A percentile compares a stretch with the other conserved stretches of the same genome.
These are phyloP conservation scores for Potamilus streckersoni DNA, from an alignment of 1,140 invertebrate genomes.

Conservation along the genomic window DNA sequence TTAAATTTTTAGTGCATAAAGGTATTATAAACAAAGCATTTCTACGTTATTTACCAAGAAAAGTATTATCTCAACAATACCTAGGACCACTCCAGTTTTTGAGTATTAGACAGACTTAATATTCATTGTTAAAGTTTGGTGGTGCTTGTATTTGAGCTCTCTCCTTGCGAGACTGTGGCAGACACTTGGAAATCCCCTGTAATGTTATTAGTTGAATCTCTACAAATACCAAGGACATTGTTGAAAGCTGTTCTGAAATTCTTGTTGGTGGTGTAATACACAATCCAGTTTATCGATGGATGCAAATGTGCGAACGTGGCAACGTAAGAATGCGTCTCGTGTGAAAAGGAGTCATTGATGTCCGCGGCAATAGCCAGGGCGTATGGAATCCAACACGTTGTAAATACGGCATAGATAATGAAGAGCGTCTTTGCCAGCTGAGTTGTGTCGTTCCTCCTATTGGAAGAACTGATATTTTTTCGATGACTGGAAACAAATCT, in stretches of 20 bases:
- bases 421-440: slow-evolving; percentile 42
- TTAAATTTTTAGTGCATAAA: no score
- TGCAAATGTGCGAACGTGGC: slow-evolving; percentile 47
- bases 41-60: no score
- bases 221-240: slow-evolving; percentile 6
- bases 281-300: slow-evolving; percentile 49
- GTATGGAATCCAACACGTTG: slow-evolving; percentile 49
- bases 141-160: no score
- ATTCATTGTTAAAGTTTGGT: no score
- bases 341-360: slow-evolving; percentile 25
- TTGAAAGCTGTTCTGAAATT: slow-evolving; percentile 42
- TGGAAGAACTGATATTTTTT: not conserved
- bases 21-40: no score
- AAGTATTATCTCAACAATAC: no score
- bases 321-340: slow-evolving; percentile 38
- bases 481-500: not conserved
- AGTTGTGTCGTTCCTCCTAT: not conserved
- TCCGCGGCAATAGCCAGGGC: slow-evolving; percentile 41
- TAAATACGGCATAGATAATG: slow-evolving; percentile 46
- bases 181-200: no score
- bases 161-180: no score
- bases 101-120: no score
- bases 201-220: not conserved
- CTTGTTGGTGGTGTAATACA: slow-evolving; percentile 44
- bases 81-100: no score